Conservation (phyloP, 2,113 vertebrate species). For the Callorhinus ursinus region DNA sequence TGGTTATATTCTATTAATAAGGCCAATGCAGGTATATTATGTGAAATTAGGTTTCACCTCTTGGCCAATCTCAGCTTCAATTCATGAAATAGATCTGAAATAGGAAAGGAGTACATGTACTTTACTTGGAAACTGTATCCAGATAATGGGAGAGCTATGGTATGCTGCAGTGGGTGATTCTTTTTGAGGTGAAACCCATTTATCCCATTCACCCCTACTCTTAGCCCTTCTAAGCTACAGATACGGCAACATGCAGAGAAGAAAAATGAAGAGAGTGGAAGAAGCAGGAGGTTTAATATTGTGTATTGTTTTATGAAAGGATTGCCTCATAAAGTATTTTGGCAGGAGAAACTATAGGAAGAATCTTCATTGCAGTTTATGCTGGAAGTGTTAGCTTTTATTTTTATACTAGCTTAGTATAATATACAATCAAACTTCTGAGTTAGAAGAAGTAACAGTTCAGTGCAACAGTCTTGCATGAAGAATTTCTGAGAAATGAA, state of each 20-base stretch:
- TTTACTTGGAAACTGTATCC: not conserved
- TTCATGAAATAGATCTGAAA: not conserved
- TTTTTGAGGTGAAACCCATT: not conserved
- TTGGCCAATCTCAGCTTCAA: not conserved
- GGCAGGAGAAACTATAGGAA: not conserved
- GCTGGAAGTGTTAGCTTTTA: not conserved
- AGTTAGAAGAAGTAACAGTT: not conserved
- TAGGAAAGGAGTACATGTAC: not conserved
- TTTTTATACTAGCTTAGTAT: not conserved
- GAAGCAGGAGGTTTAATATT: not conserved
- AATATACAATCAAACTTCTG: not conserved
- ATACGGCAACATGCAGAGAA: not conserved
- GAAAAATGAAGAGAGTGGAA: not conserved
- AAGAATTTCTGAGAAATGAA: not conserved
- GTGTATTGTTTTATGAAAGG: rapidly evolving
- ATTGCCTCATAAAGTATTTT: not conserved
- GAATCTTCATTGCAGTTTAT: not conserved
- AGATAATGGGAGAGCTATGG: not conserved
- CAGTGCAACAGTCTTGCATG: not conserved
- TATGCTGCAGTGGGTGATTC: not conserved
- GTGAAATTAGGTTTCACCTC: not conserved
- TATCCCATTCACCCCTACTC: not conserved
- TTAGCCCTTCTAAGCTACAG: not conserved
- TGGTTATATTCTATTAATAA: not conserved
- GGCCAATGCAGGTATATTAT: not conserved